Evolutionary conservation across 2,113 vertebrate genomes (phyloP).

Genomic region (Ictalurus punctatus): DNA sequence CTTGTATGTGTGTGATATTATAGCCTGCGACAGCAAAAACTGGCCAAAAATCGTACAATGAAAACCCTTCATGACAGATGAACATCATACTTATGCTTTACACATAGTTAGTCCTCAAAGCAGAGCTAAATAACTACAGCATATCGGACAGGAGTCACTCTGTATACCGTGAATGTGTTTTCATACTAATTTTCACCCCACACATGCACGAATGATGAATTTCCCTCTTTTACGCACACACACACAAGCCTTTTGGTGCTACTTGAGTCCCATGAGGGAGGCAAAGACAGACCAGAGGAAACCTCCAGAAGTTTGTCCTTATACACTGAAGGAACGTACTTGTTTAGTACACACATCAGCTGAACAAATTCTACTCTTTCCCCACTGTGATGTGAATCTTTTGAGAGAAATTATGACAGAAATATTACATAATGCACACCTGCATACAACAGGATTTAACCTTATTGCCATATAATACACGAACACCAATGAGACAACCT

Average conservation of each 20-base stretch:
- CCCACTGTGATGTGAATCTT: background rate
- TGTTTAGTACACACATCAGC: background rate
- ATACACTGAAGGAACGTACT: background rate
- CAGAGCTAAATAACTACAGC: background rate
- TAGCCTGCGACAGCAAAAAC: background rate
- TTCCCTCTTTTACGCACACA: background rate
- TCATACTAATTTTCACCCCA: background rate
- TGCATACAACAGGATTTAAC: background rate
- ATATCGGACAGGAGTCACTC: background rate
- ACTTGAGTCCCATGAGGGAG: background rate
- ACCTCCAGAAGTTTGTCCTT: background rate
- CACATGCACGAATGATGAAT: background rate
- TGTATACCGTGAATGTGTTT: background rate
- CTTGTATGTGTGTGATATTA: background rate
- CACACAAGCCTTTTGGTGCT: background rate
- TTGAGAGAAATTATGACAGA: no score
- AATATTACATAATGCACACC: background rate
- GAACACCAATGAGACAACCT: background rate
- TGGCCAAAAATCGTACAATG: background rate
- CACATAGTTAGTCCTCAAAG: background rate
- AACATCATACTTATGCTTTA: constrained; percentile 14
- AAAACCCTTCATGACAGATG: background rate
- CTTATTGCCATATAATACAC: constrained; percentile 2
- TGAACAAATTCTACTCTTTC: no score
- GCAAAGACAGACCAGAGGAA: background rate